Evolutionary conservation across 2,888 invertebrate genomes (phyloP), one percentile per base, ranked within the genome.

Genomic region (Xestia xanthographa): DNA sequence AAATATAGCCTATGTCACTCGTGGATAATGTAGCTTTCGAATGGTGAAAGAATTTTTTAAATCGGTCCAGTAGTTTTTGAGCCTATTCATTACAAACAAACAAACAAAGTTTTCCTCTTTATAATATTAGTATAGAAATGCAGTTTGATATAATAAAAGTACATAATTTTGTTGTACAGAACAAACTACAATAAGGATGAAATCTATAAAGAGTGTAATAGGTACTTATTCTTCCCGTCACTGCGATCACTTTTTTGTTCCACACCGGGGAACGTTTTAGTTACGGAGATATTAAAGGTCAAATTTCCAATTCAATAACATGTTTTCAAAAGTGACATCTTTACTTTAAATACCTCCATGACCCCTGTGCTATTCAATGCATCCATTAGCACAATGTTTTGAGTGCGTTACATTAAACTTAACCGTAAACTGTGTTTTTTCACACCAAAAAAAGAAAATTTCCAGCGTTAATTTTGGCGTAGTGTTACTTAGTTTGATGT

Each of bases 101-200:
- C n/a, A n/a, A n/a, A n/a, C n/a, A n/a, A n/a, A n/a, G n/a, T n/a
- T n/a, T n/a, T n/a, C n/a, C n/a, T n/a, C n/a, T n/a, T n/a, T n/a
- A n/a, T n/a, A n/a, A n/a, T n/a, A n/a, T n/a, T n/a, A n/a, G n/a
- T n/a, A n/a, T n/a, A n/a, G n/a, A 22, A 56, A 12, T n/a, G 20
- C 62, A 58, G 70, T 79, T 79, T 71, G 73, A 65, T 73, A 66
- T 70, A 70, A 50, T 70, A 62, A 3, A n/a, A 2, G 8, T n/a
- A 45, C 0, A 48, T 14, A 53, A 1, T 56, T 20, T 50, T 0
- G 26, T 20, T 48, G 5, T 20, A 34, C 12, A 2, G 20, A 60
- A 60, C 17, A 9, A 60, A 17, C 29, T 1, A 20, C 4, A 58
- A 58, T 20, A 9, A 58, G 20, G 17, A 29, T 58, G 17, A 58